Evolutionary conservation across 2,888 invertebrate genomes (phyloP), one percentile per base, ranked within the genome.

Genomic region (Nephrotoma guestfalica): DNA sequence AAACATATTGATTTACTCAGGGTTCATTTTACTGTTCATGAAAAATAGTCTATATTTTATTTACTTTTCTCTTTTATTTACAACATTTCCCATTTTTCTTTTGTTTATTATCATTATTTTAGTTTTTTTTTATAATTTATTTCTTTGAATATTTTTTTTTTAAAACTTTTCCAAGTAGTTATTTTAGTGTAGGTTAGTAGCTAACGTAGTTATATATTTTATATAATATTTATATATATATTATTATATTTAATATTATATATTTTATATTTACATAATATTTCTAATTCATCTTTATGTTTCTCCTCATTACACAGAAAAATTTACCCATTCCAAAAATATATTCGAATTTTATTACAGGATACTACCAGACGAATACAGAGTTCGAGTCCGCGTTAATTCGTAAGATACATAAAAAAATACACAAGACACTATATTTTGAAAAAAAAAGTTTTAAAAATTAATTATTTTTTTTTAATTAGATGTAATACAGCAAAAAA

Each of bases 331-430:
- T 86, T 85, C 51, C 42, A 88, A 87, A 71, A 71, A 87, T 85
- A 41, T 86, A 87, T 87, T 89, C 89, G 90, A 89, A 89, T 89
- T 91, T 91, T 91, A 90, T 91, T 92, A 90, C 91, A 91, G 91
- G 91, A 90, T 93, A 93, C 94, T 96, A 93, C 94, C 94, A 92
- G 95, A 95, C 93, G 95, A 95, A 94, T 96, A 95, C 95, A 94
- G 94, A 94, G 95, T 95, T 93, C 95, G 95, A 94, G 95, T 96
- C 93, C 95, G 95, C 94, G 94, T 96, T 92, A 95, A 95, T 93
- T 94, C 96, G 96, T 96, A 96, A 96, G 96, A 93, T 41, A 87
- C 88, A 87, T 88, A 87, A 57, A 86, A 30, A 88, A 87, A 86
- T 87, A 88, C 86, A 83, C 87, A 86, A 30, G 41, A 84, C n/a